Conservation (phyloP, 2,113 vertebrate genomes). For the Sylvia atricapilla region DNA sequence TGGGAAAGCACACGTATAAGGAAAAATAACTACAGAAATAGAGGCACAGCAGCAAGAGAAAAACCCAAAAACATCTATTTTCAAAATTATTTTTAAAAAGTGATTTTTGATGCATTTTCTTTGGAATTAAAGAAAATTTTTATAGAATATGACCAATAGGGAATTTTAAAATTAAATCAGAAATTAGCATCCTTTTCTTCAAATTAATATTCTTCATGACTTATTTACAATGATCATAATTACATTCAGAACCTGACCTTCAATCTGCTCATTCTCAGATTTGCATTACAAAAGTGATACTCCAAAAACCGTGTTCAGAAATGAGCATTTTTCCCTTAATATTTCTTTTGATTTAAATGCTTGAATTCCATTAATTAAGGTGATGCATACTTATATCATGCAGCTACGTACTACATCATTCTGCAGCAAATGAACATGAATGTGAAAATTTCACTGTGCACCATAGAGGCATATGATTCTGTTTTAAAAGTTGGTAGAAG, state of each 20-base stretch:
- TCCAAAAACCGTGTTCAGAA: background rate
- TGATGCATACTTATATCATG: background rate
- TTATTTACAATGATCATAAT: background rate
- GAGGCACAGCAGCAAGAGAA: background rate
- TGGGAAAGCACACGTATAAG: background rate
- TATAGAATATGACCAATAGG: background rate
- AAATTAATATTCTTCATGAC: background rate
- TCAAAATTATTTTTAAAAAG: background rate
- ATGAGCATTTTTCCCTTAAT: background rate
- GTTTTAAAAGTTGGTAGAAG: background rate
- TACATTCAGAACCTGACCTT: conserved; percentile 15
- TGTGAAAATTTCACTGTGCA: background rate
- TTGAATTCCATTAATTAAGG: background rate
- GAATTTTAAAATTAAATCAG: background rate
- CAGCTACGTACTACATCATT: background rate
- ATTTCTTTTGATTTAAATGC: background rate
- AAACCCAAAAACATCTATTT: background rate
- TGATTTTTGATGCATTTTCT: background rate
- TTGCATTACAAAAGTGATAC: conserved; percentile 18
- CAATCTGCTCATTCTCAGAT: background rate
- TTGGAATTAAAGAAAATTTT: background rate
- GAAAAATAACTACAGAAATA: background rate
- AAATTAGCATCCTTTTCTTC: background rate
- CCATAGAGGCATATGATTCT: background rate
- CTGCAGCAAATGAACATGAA: background rate